Evolutionary conservation across 2,888 invertebrate species (phyloP).

Genomic region (Phengaris arion): DNA sequence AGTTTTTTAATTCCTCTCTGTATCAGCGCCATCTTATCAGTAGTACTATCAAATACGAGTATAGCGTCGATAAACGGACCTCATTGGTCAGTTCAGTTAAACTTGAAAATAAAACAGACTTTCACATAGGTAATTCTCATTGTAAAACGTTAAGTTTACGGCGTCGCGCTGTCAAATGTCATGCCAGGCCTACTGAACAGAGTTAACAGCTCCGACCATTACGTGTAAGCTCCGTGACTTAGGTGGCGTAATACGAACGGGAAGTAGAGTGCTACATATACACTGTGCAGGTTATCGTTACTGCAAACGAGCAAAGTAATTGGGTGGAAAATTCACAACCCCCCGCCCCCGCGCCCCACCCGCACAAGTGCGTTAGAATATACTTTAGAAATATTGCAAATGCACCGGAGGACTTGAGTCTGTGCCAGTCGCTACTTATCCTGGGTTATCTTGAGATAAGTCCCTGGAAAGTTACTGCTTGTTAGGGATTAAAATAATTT

Average conservation of each 20-base stretch:
- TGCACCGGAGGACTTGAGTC: background rate
- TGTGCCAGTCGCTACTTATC: constrained; percentile 12
- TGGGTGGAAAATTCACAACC: constrained; percentile 49
- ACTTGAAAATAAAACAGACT: too few relatives aligned
- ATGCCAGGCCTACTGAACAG: too few relatives aligned
- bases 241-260: constrained; percentile 1
- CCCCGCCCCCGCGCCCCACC: constrained; percentile 25
- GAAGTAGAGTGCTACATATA: background rate
- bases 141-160: too few relatives aligned
- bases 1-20: too few relatives aligned
- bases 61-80: too few relatives aligned
- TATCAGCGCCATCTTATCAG: too few relatives aligned
- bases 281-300: constrained; percentile 31
- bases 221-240: background rate
- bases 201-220: too few relatives aligned
- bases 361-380: constrained; percentile 33
- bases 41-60: too few relatives aligned
- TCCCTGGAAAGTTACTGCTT: background rate
- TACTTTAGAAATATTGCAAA: constrained; percentile 26
- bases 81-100: too few relatives aligned
- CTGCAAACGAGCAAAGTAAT: constrained; percentile 49
- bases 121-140: too few relatives aligned
- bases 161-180: too few relatives aligned
- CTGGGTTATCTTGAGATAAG: constrained; percentile 5
- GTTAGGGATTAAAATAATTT: background rate